phyloP scores from a whole-genome alignment of 1,140 invertebrate species.

The Danaus plexippus region DNA sequence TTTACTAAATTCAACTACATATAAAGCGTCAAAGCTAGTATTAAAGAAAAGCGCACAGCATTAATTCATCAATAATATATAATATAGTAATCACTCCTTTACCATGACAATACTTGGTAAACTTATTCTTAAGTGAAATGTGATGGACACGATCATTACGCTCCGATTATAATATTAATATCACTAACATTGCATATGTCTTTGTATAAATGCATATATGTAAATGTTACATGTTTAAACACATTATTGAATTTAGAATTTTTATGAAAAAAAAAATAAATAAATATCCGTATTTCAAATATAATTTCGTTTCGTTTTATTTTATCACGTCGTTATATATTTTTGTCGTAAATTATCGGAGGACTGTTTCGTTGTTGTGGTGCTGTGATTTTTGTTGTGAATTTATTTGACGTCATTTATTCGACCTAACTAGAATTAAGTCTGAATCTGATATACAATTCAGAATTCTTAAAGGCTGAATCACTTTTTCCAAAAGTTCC shows the following conservation, averaged over 20 bases:
- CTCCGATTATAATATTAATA: slow-evolving; percentile 68
- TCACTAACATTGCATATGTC: slow-evolving; percentile 71
- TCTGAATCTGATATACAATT: slow-evolving; percentile 1
- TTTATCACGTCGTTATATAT: slow-evolving; percentile 12
- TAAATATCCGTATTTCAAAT: slow-evolving; percentile 73
- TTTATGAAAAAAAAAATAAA: slow-evolving; percentile 70
- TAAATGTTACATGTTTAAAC: slow-evolving; percentile 73
- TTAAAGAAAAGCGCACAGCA: slow-evolving; percentile 60
- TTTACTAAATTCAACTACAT: slow-evolving; percentile 26
- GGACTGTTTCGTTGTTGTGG: too few species aligned
- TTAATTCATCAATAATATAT: slow-evolving; percentile 41
- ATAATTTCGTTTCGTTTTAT: slow-evolving; percentile 54
- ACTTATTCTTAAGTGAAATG: slow-evolving; percentile 66
- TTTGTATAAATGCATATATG: slow-evolving; percentile 72
- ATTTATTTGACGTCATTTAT: too few species aligned
- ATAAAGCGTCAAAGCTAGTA: slow-evolving; percentile 46
- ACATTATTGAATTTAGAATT: slow-evolving; percentile 73
- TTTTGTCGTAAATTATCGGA: too few species aligned
- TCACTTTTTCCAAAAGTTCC: too few species aligned
- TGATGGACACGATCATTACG: slow-evolving; percentile 62
- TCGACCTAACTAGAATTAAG: too few species aligned
- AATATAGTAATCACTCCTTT: slow-evolving; percentile 38
- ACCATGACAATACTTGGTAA: slow-evolving; percentile 70
- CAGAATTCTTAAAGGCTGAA: background rate
- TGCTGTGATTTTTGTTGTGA: too few species aligned